These are phyloP conservation scores for Leucoma salicis DNA, from an alignment of 2,888 invertebrate species.

Conservation along the genomic window DNA sequence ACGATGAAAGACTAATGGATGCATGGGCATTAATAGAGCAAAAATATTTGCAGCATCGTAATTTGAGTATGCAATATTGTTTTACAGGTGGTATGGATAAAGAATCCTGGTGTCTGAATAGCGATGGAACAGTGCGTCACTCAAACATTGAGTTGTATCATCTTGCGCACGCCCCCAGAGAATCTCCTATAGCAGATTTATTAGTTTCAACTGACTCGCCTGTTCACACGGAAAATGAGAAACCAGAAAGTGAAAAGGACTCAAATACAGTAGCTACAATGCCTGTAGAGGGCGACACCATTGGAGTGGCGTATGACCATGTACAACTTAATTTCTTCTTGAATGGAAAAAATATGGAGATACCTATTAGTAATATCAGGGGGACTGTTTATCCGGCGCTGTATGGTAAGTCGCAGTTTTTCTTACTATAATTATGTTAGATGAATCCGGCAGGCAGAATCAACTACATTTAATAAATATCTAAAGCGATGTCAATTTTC, in stretches of 20 bases:
- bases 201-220: constrained; percentile 65
- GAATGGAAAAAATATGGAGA: constrained; percentile 94
- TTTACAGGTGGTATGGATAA: constrained; percentile 89
- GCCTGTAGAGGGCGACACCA: constrained; percentile 95
- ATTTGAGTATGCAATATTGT: too few relatives aligned
- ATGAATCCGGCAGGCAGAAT: too few relatives aligned
- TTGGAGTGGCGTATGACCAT: constrained; percentile 97
- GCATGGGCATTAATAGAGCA: too few relatives aligned
- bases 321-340: constrained; percentile 96
- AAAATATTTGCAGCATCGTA: too few relatives aligned
- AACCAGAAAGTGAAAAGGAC: constrained; percentile 55
- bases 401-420: constrained; percentile 92
- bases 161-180: constrained; percentile 71
- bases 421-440: too few relatives aligned
- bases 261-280: constrained; percentile 58
- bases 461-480: too few relatives aligned
- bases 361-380: constrained; percentile 92
- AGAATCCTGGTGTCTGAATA: constrained; percentile 96
- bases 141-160: constrained; percentile 90
- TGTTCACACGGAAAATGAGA: constrained; percentile 49
- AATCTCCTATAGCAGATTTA: constrained; percentile 69
- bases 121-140: constrained; percentile 93
- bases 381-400: constrained; percentile 96
- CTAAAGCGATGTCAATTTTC: too few relatives aligned
- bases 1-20: too few relatives aligned